These are phyloP conservation scores for Mirounga angustirostris DNA, from an alignment of 2,113 vertebrate genomes.

Conservation along the genomic window DNA sequence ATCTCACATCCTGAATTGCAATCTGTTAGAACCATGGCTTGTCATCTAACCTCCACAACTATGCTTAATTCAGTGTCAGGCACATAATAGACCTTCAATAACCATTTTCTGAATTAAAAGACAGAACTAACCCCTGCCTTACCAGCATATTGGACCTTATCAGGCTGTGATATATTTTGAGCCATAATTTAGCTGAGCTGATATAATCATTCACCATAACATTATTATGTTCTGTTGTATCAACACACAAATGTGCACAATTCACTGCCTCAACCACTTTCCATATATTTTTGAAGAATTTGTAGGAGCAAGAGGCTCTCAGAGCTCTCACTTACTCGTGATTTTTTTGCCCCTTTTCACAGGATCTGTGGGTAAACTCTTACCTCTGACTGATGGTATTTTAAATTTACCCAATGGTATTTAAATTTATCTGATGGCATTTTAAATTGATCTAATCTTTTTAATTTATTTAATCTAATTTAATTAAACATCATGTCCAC, in stretches of 20 bases:
- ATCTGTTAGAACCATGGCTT: not conserved
- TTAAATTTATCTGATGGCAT: conserved; percentile 65
- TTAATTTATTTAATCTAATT: conserved; percentile 60
- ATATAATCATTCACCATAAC: not conserved
- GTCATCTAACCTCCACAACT: not conserved
- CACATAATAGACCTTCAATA: not conserved
- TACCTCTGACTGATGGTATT: conserved; percentile 28
- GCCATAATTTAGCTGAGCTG: not conserved
- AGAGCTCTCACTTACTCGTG: not conserved
- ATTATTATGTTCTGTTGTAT: not conserved
- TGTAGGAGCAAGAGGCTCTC: not conserved
- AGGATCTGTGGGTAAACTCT: not conserved
- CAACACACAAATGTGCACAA: not conserved
- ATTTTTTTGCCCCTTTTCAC: not conserved
- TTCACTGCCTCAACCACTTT: not conserved
- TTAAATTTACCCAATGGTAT: conserved; percentile 58
- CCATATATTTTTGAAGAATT: not conserved
- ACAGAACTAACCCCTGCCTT: not conserved
- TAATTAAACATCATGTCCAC: conserved; percentile 69
- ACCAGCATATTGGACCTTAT: not conserved
- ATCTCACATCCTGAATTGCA: not conserved
- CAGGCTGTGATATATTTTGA: not conserved
- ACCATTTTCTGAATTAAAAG: not conserved
- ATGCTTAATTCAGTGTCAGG: not conserved
- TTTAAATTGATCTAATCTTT: conserved; percentile 71